Conservation (phyloP, 2,888 invertebrate species). For the Amblyjoppa proteus region DNA sequence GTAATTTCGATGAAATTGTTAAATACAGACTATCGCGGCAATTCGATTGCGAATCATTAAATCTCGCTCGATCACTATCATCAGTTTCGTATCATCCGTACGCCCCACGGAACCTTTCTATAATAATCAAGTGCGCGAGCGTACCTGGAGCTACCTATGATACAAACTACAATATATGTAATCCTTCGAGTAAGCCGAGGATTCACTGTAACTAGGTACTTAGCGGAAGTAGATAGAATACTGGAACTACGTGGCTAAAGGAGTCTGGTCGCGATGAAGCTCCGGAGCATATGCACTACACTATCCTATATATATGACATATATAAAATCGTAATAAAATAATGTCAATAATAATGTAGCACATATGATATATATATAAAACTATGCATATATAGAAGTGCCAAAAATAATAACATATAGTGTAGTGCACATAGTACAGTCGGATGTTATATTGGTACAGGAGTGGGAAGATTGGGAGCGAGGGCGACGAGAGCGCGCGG, state of each 20-base stretch:
- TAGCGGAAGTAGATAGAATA: slow-evolving; percentile 43
- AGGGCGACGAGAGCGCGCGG: slow-evolving; percentile 50
- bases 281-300: slow-evolving; percentile 6
- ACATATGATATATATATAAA: no score
- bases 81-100: slow-evolving; percentile 45
- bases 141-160: slow-evolving; percentile 11
- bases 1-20: slow-evolving; percentile 56
- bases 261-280: slow-evolving; percentile 39
- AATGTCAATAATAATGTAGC: no score
- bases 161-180: slow-evolving; percentile 14
- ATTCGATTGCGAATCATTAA: slow-evolving; percentile 50
- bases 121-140: slow-evolving; percentile 42
- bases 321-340: not conserved
- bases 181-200: slow-evolving; percentile 23
- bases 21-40: slow-evolving; percentile 46
- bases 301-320: no score
- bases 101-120: slow-evolving; percentile 36
- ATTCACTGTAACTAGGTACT: slow-evolving; percentile 54
- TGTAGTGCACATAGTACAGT: not conserved
- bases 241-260: slow-evolving; percentile 10
- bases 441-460: not conserved
- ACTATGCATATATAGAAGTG: no score
- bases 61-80: slow-evolving; percentile 59
- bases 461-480: slow-evolving; percentile 22
- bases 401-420: no score